Conservation (phyloP, 2,113 vertebrate species). For the Tupaia chinensis region DNA sequence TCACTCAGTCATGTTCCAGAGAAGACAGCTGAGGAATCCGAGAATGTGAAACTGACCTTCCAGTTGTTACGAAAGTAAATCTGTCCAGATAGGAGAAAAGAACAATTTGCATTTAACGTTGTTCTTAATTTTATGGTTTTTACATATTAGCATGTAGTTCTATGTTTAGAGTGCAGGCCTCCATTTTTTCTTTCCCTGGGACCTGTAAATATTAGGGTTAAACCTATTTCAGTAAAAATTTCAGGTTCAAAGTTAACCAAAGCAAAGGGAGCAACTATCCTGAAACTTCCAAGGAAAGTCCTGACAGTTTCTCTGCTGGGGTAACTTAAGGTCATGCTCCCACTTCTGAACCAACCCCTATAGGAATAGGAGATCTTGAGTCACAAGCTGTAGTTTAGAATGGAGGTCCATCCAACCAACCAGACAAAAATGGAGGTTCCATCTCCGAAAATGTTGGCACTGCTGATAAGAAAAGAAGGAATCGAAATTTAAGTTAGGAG, state of each 20-base stretch:
- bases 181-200: neutral
- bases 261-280: neutral
- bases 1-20: neutral
- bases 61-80: neutral
- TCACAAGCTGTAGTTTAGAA: neutral
- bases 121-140: neutral
- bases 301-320: neutral
- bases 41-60: neutral
- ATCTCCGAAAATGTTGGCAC: neutral
- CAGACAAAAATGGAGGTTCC: neutral
- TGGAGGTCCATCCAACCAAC: neutral
- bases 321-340: neutral
- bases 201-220: slow-evolving; percentile 3
- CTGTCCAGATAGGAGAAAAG: neutral
- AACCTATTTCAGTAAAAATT: neutral
- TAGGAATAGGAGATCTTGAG: neutral
- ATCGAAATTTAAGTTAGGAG: neutral
- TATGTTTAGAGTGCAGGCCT: neutral
- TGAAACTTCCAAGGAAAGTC: neutral
- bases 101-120: neutral
- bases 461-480: neutral
- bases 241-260: slow-evolving; percentile 15
- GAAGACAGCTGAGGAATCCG: neutral
- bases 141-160: neutral
- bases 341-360: neutral